Conservation (phyloP, 2,797 vertebrate species). For the Sphenopsis melanotis region DNA sequence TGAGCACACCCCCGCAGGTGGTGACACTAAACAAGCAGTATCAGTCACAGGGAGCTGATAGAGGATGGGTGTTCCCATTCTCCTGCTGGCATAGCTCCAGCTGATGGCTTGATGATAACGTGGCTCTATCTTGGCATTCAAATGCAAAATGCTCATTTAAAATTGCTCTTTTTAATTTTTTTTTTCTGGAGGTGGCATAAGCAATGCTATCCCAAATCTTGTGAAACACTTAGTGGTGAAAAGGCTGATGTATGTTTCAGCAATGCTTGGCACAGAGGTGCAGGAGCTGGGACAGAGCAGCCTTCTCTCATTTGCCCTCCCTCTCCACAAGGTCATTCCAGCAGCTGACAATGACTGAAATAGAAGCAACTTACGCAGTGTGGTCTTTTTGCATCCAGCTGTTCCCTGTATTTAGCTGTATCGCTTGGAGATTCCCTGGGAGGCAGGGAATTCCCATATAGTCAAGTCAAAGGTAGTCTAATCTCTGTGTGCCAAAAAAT, state of each 20-base stretch:
- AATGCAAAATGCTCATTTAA: background rate
- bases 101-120: background rate
- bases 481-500: background rate
- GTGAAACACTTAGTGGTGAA: background rate
- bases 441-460: background rate
- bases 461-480: background rate
- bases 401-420: background rate
- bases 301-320: background rate
- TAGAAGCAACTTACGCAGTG: background rate
- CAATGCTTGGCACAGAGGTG: background rate
- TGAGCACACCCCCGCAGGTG: constrained; percentile 25
- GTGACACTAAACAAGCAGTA: constrained; percentile 48
- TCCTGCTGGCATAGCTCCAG: background rate
- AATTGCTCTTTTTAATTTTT: background rate
- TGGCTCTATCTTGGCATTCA: background rate
- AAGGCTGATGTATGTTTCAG: background rate
- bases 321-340: background rate
- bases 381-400: background rate
- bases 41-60: constrained; percentile 23
- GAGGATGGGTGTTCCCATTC: background rate
- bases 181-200: background rate
- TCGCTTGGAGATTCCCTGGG: background rate
- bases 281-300: background rate
- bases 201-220: background rate
- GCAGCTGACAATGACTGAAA: background rate